phyloP scores from a whole-genome alignment of 1,140 invertebrate genomes.

The Helicoverpa armigera region DNA sequence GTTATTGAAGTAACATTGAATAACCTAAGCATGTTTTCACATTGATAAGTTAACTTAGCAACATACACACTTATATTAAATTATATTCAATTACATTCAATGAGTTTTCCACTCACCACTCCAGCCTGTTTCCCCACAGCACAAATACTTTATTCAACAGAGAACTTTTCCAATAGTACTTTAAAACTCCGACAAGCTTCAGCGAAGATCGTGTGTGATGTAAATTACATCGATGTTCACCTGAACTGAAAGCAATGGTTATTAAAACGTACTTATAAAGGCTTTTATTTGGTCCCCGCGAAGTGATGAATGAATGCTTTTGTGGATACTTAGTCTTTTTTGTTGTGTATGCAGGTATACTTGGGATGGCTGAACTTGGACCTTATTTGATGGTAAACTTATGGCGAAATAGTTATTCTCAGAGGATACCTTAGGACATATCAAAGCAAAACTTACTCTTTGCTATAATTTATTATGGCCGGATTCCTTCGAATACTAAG shows the following conservation, averaged over 20 bases:
- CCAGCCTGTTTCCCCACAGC: constrained; percentile 16
- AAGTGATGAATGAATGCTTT: not conserved
- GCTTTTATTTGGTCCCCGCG: not conserved
- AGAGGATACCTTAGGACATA: no score
- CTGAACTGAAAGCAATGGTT: constrained; percentile 26
- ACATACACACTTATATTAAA: no score
- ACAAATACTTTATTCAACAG: constrained; percentile 23
- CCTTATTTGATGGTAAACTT: no score
- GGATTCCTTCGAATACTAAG: no score
- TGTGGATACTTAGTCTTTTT: no score
- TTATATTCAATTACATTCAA: constrained; percentile 7
- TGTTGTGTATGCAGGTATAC: not conserved
- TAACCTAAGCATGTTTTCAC: not conserved
- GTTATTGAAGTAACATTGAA: not conserved
- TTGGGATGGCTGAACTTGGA: not conserved
- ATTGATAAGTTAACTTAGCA: not conserved
- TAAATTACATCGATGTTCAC: constrained; percentile 14
- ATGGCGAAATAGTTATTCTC: no score
- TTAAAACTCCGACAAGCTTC: constrained; percentile 25
- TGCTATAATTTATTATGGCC: no score
- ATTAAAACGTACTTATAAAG: constrained; percentile 13
- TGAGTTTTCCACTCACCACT: constrained; percentile 7
- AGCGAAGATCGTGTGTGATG: constrained; percentile 26
- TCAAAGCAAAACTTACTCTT: no score
- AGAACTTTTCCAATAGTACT: constrained; percentile 39